Percentiles rank a stretch among this genome's conserved stretches.
Conservation (phyloP, 2,888 invertebrate genomes). For the Drosophila leonis region DNA sequence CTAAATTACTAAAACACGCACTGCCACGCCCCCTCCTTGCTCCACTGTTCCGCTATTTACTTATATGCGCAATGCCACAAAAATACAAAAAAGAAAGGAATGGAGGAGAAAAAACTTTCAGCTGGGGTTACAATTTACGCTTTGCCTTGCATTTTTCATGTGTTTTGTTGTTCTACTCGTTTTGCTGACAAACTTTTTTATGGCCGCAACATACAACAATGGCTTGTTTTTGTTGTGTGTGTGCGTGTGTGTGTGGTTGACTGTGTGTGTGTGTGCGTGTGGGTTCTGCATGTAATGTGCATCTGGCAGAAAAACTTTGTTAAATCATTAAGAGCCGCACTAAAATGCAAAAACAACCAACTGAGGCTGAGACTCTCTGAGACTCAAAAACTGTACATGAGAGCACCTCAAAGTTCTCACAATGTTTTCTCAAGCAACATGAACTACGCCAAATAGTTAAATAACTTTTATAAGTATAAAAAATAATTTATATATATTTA, state of each 20-base stretch:
- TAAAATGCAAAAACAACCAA: conserved; percentile 41
- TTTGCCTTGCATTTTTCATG: conserved; percentile 66
- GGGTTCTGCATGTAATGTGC: conserved; percentile 59
- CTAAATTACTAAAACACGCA: conserved; percentile 66
- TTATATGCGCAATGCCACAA: conserved; percentile 43
- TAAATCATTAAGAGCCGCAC: conserved; percentile 62
- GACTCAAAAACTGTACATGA: conserved; percentile 16
- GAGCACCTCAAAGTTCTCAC: conserved; percentile 25
- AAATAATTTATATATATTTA: not conserved
- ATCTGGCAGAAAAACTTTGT: conserved; percentile 64
- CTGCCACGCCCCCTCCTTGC: conserved; percentile 28
- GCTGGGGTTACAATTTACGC: conserved; percentile 69
- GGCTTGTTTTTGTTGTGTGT: conserved; percentile 35
- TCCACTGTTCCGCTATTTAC: conserved; percentile 35
- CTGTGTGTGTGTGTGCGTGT: conserved; percentile 15
- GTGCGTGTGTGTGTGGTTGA: conserved; percentile 9
- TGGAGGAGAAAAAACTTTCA: conserved; percentile 40
- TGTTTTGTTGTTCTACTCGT: conserved; percentile 41
- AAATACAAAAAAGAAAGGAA: conserved; percentile 20
- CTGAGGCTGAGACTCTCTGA: conserved; percentile 25
- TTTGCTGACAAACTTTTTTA: conserved; percentile 68
- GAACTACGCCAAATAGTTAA: not conserved
- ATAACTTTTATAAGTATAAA: not conserved
- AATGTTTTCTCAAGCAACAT: conserved; percentile 18
- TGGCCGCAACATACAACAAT: conserved; percentile 64